A percentile compares a stretch with the other conserved stretches of the same genome.
phyloP scores from a whole-genome alignment of 2,888 invertebrate species.

The Andrena haemorrhoa region DNA sequence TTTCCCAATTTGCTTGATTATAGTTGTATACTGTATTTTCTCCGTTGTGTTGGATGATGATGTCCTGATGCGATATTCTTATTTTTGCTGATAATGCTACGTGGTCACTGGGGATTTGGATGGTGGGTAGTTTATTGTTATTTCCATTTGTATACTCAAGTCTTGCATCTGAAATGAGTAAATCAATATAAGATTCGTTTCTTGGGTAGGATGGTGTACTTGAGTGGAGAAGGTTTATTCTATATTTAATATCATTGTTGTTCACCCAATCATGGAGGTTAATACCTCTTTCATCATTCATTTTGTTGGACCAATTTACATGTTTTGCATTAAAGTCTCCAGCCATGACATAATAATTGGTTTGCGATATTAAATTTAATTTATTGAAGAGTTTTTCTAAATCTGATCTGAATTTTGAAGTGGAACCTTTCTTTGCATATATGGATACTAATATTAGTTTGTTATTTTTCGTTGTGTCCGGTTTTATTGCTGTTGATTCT shows the following conservation, averaged over 20 bases:
- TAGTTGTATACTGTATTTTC: background rate
- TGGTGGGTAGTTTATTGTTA: background rate
- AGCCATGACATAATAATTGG: background rate
- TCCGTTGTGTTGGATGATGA: background rate
- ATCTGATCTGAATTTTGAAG: background rate
- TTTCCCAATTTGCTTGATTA: background rate
- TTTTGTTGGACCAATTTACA: background rate
- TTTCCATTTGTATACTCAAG: background rate
- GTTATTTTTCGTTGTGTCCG: background rate
- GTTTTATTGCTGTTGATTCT: background rate
- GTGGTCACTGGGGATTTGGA: constrained; percentile 1
- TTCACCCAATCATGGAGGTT: background rate
- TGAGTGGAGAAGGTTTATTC: background rate
- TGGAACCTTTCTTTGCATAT: background rate
- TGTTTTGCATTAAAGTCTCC: constrained; percentile 12
- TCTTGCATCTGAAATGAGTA: background rate
- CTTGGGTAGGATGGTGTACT: background rate
- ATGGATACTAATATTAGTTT: constrained; percentile 1
- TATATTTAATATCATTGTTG: constrained; percentile 4
- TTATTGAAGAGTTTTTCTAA: background rate
- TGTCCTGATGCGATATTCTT: background rate
- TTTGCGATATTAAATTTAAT: background rate
- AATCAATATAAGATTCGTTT: constrained; percentile 1
- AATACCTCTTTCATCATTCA: constrained; percentile 5
- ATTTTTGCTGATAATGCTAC: background rate